Conservation (phyloP, 2,888 invertebrate species). For the Protodeltote pygarga region DNA sequence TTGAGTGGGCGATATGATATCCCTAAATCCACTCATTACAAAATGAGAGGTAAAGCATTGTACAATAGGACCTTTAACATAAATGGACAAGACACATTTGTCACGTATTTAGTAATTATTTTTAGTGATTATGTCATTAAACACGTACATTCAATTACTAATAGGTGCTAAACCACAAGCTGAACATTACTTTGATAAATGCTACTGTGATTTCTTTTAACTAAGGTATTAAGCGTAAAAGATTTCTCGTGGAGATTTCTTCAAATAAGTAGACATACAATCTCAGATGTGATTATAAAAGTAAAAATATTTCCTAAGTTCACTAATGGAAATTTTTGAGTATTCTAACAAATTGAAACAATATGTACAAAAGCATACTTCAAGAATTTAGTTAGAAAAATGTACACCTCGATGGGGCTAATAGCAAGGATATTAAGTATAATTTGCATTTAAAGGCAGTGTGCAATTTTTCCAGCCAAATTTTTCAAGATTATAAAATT, state of each 20-base stretch:
- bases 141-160: conserved; percentile 3
- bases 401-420: conserved; percentile 31
- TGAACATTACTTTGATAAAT: conserved; percentile 22
- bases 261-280: conserved; percentile 31
- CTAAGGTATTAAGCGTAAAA: conserved; percentile 30
- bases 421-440: conserved; percentile 6
- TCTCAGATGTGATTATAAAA: conserved; percentile 36
- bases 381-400: conserved; percentile 28
- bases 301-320: conserved; percentile 38
- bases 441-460: conserved; percentile 12
- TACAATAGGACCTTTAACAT: conserved; percentile 5
- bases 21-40: neutral
- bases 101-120: neutral
- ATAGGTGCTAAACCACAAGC: conserved; percentile 19
- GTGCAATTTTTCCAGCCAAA: conserved; percentile 17
- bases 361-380: conserved; percentile 17
- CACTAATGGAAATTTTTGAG: conserved; percentile 49
- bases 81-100: conserved; percentile 3
- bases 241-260: conserved; percentile 31
- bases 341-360: conserved; percentile 44
- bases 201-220: conserved; percentile 3
- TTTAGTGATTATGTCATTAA: conserved; percentile 21
- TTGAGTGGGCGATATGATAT: neutral
- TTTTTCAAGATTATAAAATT: conserved; percentile 45
- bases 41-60: conserved; percentile 8